A percentile compares a stretch with the other conserved stretches of the same genome.
Evolutionary conservation across 2,113 vertebrate species (phyloP).

Genomic region (Malurus alboscapulatus): DNA sequence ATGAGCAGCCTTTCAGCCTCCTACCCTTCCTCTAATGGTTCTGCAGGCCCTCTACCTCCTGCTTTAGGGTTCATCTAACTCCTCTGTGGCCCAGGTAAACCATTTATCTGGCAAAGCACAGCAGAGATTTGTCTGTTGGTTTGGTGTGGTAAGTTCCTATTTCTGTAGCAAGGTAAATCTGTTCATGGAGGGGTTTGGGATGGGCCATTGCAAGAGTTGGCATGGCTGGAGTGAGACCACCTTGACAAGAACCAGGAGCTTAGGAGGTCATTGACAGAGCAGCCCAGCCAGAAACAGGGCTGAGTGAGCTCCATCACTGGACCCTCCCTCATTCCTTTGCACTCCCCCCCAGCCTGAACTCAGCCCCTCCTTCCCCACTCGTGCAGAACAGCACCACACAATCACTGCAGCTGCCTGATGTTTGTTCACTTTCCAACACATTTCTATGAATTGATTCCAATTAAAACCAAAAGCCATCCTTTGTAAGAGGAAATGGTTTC

Average conservation of each 20-base stretch:
- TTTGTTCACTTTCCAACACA: not conserved
- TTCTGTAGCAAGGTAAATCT: not conserved
- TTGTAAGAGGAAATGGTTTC: not conserved
- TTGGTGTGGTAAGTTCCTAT: not conserved
- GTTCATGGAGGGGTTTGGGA: not conserved
- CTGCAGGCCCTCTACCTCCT: not conserved
- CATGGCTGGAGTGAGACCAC: not conserved
- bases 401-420: rapidly evolving
- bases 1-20: not conserved
- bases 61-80: not conserved
- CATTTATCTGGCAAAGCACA: not conserved
- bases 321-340: not conserved
- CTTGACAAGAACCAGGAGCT: not conserved
- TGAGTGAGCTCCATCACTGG: not conserved
- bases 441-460: not conserved
- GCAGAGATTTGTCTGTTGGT: not conserved
- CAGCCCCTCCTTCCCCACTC: too few relatives aligned
- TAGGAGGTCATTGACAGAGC: not conserved
- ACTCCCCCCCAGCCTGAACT: too few relatives aligned
- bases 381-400: rapidly evolving
- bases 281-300: not conserved
- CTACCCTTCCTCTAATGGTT: not conserved
- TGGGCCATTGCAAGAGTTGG: not conserved
- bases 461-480: not conserved
- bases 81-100: not conserved